Base-by-base conservation (phyloP, 1,140 invertebrate species). In the Ceratoteleas bidentatus region DNA sequence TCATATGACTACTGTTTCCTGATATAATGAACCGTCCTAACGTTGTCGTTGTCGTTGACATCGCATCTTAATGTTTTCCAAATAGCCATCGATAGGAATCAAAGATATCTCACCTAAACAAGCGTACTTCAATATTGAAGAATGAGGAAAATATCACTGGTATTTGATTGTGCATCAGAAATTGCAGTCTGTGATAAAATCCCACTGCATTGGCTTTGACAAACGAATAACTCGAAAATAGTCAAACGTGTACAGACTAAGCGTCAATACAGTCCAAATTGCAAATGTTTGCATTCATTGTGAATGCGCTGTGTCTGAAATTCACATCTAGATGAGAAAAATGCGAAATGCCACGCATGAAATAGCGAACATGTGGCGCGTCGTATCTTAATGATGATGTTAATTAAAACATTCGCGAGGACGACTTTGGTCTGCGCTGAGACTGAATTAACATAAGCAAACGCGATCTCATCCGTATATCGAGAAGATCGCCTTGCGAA, bases 321-420 rank as follows among this genome's bases (percentile, higher is more conserved):
- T 81, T 75, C 70, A 36, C 70, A 70, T 65, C 72, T 64, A 61
- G 65, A 81, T 70, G 78, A 74, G 78, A 81, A 81, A 76, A 81
- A 81, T 81, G 72, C 57, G 56, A 76, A 81, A 76, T 81, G 79
- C 76, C 79, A 81, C 72, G 79, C 61, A 81, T 74, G 72, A 74
- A 81, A 81, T 81, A 72, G 61, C 66, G 66, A 75, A 81, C 65
- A 70, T 81, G 70, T 72, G 53, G 58, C 78, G 60, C 58, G 70
- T 61, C 72, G 70, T 81, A 81, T 75, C 70, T 81, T 81, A 81
- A 81, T 81, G 78, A 81, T 72, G 78, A 81, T 81, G 78, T 81
- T 81, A 81, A 81, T 81, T 81, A 81, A 81, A 75, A 81, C 78
- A 81, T 81, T 81, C 65, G 72, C 78, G 78, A 75, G 72, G 78